Base-by-base conservation (phyloP, 2,888 invertebrate genomes). In the Limnephilus auricula region DNA sequence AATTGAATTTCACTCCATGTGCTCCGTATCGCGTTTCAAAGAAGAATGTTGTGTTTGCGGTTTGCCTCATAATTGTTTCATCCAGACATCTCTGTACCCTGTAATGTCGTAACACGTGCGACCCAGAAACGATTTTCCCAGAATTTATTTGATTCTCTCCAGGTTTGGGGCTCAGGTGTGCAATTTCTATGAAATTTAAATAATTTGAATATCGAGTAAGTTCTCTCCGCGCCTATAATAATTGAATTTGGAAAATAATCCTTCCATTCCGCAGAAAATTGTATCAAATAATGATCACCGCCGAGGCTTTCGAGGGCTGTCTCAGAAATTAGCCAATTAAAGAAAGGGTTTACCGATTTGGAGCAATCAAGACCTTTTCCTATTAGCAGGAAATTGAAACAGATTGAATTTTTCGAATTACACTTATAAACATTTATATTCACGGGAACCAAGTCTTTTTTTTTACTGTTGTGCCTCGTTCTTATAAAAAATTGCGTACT, bases 181-280 rank as follows among this genome's bases (percentile, higher is more conserved):
- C 80, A 80, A n/a, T 80, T 80, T 80, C 80, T 80, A 80, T 80
- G 30, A 80, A 80, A 80, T 80, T 31, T 80, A 80, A 65, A 65
- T 65, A 65, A 65, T 65, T 65, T 65, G 25, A 65, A 65, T 65
- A 65, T 65, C 65, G 65, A n/a, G 65, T 65, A 65, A 65, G 65
- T 25, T 65, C 65, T 65, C 65, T 65, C n/a, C 65, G 65, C n/a
- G 65, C 65, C 65, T 65, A 65, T 65, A 65, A 65, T 65, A 65
- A 65, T 65, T 65, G 65, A 65, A 65, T 65, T 65, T 65, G 9
- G 65, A 65, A 65, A 65, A 65, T 65, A 65, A 65, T 65, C 65
- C 65, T 25, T 65, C 65, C 65, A 25, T 65, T 65, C 65, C 25
- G n/a, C 25, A 65, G 65, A 65, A 65, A 65, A 65, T 65, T 65